These are phyloP conservation scores for Aethes cnicana DNA, from an alignment of 2,888 invertebrate genomes.

Conservation along the genomic window DNA sequence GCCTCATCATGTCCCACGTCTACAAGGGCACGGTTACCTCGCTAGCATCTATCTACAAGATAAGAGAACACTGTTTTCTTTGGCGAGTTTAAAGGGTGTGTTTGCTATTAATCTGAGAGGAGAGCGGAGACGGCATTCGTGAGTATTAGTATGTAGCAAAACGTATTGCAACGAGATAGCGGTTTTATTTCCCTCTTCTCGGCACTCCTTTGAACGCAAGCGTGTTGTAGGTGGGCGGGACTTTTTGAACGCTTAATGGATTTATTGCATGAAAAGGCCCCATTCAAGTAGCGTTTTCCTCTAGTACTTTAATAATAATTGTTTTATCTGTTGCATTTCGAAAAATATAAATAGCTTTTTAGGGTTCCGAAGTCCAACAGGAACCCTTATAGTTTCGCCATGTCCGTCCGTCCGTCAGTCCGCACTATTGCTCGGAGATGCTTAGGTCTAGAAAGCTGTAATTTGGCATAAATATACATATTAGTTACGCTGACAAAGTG, in stretches of 20 bases:
- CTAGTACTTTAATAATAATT: too few species aligned
- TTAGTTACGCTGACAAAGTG: too few species aligned
- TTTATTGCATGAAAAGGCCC: slow-evolving; percentile 5
- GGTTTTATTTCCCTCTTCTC: slow-evolving; percentile 55
- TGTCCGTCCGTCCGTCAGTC: too few species aligned
- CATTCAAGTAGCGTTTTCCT: too few species aligned
- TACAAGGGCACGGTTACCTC: neutral
- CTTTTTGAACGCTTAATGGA: slow-evolving; percentile 24
- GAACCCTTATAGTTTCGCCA: too few species aligned
- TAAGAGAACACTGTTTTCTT: slow-evolving; percentile 39
- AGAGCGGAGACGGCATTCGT: slow-evolving; percentile 36
- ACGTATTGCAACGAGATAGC: slow-evolving; percentile 59
- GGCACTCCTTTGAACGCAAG: slow-evolving; percentile 52
- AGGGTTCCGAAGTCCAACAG: too few species aligned
- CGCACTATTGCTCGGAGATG: too few species aligned
- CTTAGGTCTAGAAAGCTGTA: too few species aligned
- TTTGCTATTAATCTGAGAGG: slow-evolving; percentile 49
- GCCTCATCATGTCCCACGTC: slow-evolving; percentile 12
- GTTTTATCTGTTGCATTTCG: too few species aligned
- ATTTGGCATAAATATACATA: too few species aligned
- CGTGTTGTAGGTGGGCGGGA: slow-evolving; percentile 32
- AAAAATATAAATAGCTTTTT: too few species aligned
- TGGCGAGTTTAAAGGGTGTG: slow-evolving; percentile 47
- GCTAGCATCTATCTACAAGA: slow-evolving; percentile 25
- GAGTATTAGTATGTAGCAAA: slow-evolving; percentile 50